Percentiles rank a stretch among this genome's conserved stretches.
Evolutionary conservation across 2,888 invertebrate genomes (phyloP).

Genomic region (Kryphioiulus occultus): DNA sequence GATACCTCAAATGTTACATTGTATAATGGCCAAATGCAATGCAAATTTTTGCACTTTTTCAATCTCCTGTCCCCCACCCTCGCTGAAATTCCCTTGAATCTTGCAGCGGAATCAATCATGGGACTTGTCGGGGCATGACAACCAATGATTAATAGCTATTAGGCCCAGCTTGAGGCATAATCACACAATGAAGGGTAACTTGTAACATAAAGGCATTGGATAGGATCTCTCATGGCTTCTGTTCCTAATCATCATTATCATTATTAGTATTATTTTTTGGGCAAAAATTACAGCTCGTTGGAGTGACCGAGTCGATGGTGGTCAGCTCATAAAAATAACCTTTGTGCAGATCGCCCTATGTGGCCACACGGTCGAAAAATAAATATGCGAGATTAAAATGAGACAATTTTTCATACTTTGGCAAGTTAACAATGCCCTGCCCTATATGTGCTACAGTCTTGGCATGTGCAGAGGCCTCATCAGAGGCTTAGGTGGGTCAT

Average conservation of each 20-base stretch:
- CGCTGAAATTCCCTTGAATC: not conserved
- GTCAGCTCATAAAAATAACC: not conserved
- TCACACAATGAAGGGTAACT: constrained; percentile 22
- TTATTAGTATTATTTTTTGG: constrained; percentile 26
- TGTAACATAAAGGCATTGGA: constrained; percentile 16
- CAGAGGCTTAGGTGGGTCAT: constrained; percentile 9
- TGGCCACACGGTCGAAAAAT: constrained; percentile 20
- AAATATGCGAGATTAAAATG: constrained; percentile 44
- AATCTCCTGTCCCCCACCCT: not conserved
- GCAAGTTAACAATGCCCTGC: constrained; percentile 43
- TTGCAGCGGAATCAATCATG: constrained; percentile 41
- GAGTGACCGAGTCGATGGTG: not conserved
- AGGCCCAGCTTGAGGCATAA: constrained; percentile 43
- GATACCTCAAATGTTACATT: constrained; percentile 16
- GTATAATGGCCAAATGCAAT: constrained; percentile 31
- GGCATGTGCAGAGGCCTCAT: not conserved
- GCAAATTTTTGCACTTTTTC: constrained; percentile 26
- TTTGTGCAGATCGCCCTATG: not conserved
- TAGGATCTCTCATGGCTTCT: not conserved
- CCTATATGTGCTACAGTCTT: not conserved
- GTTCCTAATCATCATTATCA: constrained; percentile 15
- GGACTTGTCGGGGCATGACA: constrained; percentile 28
- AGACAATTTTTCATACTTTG: constrained; percentile 44
- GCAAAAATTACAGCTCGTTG: not conserved
- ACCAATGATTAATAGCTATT: constrained; percentile 47